phyloP scores from a whole-genome alignment of 2,888 invertebrate genomes.

The Ptilodon capucinus region DNA sequence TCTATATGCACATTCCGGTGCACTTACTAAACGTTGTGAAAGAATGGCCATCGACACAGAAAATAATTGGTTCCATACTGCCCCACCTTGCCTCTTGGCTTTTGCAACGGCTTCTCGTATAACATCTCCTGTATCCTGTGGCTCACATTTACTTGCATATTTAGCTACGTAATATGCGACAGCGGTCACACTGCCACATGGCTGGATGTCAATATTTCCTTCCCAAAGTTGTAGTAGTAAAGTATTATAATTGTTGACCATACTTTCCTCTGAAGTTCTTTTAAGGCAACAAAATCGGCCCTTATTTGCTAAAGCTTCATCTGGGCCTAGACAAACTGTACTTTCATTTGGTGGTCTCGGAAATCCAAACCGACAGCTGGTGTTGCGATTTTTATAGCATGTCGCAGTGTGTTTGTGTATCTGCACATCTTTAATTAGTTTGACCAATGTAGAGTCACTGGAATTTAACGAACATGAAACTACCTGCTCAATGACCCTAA shows the following conservation, averaged over 20 bases:
- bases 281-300: slow-evolving; percentile 39
- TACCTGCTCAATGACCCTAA: slow-evolving; percentile 23
- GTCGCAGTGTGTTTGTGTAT: slow-evolving; percentile 30
- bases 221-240: slow-evolving; percentile 32
- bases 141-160: slow-evolving; percentile 37
- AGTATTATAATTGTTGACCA: slow-evolving; percentile 44
- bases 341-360: slow-evolving; percentile 22
- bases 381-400: slow-evolving; percentile 23
- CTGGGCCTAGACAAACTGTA: slow-evolving; percentile 25
- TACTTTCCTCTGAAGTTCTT: slow-evolving; percentile 27
- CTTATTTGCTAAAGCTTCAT: slow-evolving; percentile 37
- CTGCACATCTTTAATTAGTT: slow-evolving; percentile 15
- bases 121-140: slow-evolving; percentile 32
- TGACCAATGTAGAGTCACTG: not conserved
- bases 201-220: slow-evolving; percentile 48
- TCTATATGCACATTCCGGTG: slow-evolving; percentile 39
- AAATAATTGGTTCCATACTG: slow-evolving; percentile 31
- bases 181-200: slow-evolving; percentile 40
- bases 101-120: slow-evolving; percentile 24
- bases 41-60: slow-evolving; percentile 35
- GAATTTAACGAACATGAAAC: slow-evolving; percentile 30
- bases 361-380: slow-evolving; percentile 29
- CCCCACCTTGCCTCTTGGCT: slow-evolving; percentile 22
- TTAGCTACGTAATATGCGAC: slow-evolving; percentile 44
- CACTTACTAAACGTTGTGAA: slow-evolving; percentile 32